Evolutionary conservation across 2,113 vertebrate genomes (phyloP).

Genomic region (Probosciger aterrimus): DNA sequence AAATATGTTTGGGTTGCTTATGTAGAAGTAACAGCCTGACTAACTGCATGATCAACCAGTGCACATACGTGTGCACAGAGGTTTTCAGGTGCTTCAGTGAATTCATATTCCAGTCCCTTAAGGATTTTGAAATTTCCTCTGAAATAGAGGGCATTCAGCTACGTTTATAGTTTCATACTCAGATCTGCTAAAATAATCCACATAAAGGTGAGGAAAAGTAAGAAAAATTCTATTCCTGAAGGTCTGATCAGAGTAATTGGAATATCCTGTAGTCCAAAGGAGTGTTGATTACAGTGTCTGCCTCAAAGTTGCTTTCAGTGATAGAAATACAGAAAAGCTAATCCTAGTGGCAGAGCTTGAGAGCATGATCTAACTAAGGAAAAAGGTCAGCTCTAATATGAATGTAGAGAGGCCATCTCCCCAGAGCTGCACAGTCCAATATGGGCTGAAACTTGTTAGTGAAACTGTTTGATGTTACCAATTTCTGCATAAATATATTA

Average conservation of each 20-base stretch:
- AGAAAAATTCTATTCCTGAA: not conserved
- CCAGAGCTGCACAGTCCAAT: fast-evolving
- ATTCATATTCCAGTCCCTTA: not conserved
- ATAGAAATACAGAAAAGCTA: not conserved
- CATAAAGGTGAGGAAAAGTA: not conserved
- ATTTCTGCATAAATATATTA: not conserved
- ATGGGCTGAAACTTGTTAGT: not conserved
- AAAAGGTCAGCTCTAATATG: too few relatives aligned
- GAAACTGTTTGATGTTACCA: not conserved
- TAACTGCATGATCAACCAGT: not conserved
- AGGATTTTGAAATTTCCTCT: not conserved
- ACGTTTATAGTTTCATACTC: not conserved
- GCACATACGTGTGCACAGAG: too few relatives aligned
- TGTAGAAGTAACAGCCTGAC: not conserved
- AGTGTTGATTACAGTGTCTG: not conserved
- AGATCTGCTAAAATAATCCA: not conserved
- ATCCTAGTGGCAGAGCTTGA: not conserved
- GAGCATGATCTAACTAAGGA: not conserved
- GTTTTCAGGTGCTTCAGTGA: not conserved
- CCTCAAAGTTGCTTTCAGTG: not conserved
- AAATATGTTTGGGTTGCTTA: not conserved
- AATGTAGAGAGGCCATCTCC: not conserved
- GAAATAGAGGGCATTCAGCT: not conserved
- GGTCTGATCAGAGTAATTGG: not conserved
- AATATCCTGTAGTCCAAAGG: not conserved